Conservation (phyloP, 2,113 vertebrate species). For the Platysternon megacephalum region DNA sequence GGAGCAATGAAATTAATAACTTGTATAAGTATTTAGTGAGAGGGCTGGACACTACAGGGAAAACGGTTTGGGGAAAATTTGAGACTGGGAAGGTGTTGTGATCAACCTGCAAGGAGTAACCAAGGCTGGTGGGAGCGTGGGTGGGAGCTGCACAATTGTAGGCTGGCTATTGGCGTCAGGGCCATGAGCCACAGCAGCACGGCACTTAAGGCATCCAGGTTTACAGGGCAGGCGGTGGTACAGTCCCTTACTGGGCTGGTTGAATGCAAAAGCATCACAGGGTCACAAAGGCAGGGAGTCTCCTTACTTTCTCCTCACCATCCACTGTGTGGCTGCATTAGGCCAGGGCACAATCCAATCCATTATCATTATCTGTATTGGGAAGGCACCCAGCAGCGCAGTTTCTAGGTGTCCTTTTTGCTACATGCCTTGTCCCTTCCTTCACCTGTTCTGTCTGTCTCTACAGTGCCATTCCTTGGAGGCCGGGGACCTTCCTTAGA, state of each 20-base stretch:
- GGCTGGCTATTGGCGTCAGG: background rate
- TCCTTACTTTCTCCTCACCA: background rate
- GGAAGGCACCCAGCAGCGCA: background rate
- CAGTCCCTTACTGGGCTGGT: no score
- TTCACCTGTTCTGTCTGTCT: background rate
- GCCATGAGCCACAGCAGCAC: background rate
- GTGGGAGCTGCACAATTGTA: background rate
- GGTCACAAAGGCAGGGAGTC: background rate
- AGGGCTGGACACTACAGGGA: background rate
- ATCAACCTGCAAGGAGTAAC: background rate
- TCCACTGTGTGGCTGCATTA: background rate
- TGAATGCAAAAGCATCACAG: background rate
- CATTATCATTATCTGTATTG: background rate
- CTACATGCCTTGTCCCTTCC: background rate
- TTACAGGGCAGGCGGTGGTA: no score
- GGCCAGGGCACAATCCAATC: background rate
- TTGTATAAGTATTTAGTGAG: background rate
- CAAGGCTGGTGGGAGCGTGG: background rate
- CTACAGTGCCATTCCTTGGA: slow-evolving; percentile 7
- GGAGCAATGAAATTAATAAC: background rate
- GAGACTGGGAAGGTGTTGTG: background rate
- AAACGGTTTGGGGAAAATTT: background rate
- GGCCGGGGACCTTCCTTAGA: background rate
- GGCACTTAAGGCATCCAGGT: background rate
- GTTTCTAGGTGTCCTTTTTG: background rate